Conservation (phyloP, 2,888 invertebrate genomes). For the Leucophora obtusa region DNA sequence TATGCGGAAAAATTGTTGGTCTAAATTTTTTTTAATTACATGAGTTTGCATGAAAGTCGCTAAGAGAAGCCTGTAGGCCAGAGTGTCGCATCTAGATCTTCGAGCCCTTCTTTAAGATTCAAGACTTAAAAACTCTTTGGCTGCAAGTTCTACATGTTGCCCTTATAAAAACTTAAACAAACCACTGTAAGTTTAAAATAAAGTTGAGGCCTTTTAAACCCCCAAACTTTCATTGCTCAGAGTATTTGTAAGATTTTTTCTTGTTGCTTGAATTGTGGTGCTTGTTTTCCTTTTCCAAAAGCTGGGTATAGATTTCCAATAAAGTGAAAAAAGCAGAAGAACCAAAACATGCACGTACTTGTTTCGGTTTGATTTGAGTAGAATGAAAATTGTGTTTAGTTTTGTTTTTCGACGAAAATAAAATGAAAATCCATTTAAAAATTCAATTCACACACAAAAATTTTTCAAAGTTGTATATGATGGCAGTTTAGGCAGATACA, state of each 20-base stretch:
- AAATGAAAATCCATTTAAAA: constrained; percentile 53
- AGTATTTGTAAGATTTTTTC: not conserved
- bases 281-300: not conserved
- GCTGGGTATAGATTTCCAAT: constrained; percentile 48
- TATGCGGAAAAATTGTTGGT: too few relatives aligned
- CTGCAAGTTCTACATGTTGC: too few relatives aligned
- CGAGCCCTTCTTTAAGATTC: too few relatives aligned
- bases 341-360: constrained; percentile 43
- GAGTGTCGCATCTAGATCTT: too few relatives aligned
- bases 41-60: too few relatives aligned
- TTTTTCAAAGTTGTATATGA: constrained; percentile 44
- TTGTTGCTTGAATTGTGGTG: constrained; percentile 21
- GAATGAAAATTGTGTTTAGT: constrained; percentile 32
- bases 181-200: not conserved
- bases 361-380: constrained; percentile 51
- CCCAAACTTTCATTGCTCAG: constrained; percentile 25
- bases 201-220: constrained; percentile 4
- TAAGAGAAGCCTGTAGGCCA: too few relatives aligned
- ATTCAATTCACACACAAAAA: constrained; percentile 59
- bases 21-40: too few relatives aligned
- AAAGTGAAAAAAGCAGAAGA: constrained; percentile 18
- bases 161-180: not conserved
- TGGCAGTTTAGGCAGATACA: constrained; percentile 52
- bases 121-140: too few relatives aligned
- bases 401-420: not conserved